These are phyloP conservation scores for Podarcis cretensis DNA, from an alignment of 2,113 vertebrate genomes.

Conservation along the genomic window DNA sequence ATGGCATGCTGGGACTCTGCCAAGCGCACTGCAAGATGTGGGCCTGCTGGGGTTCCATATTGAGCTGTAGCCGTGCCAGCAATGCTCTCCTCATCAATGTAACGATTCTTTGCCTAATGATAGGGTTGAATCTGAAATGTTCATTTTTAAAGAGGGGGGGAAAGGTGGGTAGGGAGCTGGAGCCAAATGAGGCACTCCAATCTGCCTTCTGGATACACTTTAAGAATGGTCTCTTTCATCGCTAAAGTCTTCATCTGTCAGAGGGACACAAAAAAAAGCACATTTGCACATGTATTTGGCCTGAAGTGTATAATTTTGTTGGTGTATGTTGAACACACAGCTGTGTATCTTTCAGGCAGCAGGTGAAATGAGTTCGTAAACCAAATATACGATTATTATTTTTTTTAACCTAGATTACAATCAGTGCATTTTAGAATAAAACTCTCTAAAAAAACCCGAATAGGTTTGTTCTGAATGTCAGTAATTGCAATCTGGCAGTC, in stretches of 20 bases:
- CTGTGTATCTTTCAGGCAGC: constrained; percentile 27
- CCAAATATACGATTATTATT: neutral
- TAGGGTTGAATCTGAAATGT: constrained; percentile 19
- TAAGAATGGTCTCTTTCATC: constrained; percentile 30
- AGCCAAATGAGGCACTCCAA: constrained; percentile 47
- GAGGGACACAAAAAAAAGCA: constrained; percentile 30
- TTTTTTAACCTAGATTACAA: neutral
- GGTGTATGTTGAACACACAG: constrained; percentile 4
- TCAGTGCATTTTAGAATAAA: neutral
- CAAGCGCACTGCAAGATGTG: constrained; percentile 44
- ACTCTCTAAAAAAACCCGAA: neutral
- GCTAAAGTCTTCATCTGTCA: constrained; percentile 28
- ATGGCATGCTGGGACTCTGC: constrained; percentile 19
- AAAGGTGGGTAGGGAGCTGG: constrained; percentile 17
- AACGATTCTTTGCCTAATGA: constrained; percentile 16
- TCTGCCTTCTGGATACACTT: constrained; percentile 25
- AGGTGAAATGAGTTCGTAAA: constrained; percentile 35
- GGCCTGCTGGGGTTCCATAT: constrained; percentile 25
- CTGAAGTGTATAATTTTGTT: constrained; percentile 4
- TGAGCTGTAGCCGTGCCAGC: constrained; percentile 25
- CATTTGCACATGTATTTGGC: neutral
- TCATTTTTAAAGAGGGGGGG: constrained; percentile 29
- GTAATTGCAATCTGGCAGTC: neutral
- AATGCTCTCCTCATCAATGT: constrained; percentile 37
- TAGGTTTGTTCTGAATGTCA: neutral